phyloP scores from a whole-genome alignment of 2,888 invertebrate genomes.

The Nomada hirtipes region DNA sequence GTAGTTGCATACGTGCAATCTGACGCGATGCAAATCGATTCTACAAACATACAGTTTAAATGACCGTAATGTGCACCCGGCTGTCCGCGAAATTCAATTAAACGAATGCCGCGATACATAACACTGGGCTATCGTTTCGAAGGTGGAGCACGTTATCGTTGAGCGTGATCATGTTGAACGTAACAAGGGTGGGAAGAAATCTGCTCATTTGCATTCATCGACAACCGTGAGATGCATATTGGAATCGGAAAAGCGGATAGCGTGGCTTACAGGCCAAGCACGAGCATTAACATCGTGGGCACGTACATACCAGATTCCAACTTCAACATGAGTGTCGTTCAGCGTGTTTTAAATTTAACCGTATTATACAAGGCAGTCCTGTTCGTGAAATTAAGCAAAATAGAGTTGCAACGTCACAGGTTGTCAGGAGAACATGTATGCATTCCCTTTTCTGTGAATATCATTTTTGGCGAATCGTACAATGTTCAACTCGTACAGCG shows the following conservation, averaged over 20 bases:
- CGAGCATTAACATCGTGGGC: slow-evolving; percentile 19
- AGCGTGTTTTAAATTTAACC: background rate
- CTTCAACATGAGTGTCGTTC: slow-evolving; percentile 12
- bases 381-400: background rate
- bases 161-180: slow-evolving; percentile 3
- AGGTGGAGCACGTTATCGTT: background rate
- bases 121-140: background rate
- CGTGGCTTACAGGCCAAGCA: slow-evolving; percentile 1
- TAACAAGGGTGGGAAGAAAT: slow-evolving; percentile 13
- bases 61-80: slow-evolving; percentile 2
- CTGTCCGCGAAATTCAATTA: slow-evolving; percentile 16
- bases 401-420: background rate
- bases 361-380: background rate
- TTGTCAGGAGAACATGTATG: background rate
- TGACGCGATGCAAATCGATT: background rate
- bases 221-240: slow-evolving; percentile 20
- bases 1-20: background rate
- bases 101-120: background rate
- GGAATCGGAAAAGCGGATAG: slow-evolving; percentile 22
- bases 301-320: slow-evolving; percentile 13
- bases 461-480: too few relatives aligned
- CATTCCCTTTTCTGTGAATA: too few relatives aligned
- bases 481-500: too few relatives aligned
- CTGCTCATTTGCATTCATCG: slow-evolving; percentile 37
- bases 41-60: background rate